Base-by-base conservation (phyloP, 2,113 vertebrate genomes). In the Nycticorax nycticorax region DNA sequence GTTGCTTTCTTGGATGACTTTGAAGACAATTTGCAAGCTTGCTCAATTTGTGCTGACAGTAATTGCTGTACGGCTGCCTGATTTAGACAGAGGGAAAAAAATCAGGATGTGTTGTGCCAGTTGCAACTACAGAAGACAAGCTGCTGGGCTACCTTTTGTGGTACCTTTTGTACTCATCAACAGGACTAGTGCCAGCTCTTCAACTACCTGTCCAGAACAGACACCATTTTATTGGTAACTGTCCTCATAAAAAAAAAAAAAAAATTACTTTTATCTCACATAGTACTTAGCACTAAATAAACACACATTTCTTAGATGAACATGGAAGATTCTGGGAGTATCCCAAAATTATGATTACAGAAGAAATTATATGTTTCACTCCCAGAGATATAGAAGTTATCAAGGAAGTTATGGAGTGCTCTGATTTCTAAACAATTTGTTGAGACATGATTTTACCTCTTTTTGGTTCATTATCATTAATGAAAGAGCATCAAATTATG, bases 11-110 rank as follows among this genome's bases (percentile, higher is more conserved):
- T 74, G 79, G 28, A 79, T 71, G 79, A 86, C 93, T 94, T 86
- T 85, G 96, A 96, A 97, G 86, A 90, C 55, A 94, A 96, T 93
- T 86, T 94, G 85, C 93, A 92, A 95, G 85, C 85, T 93, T 88
- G 84, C 82, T 94, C 85, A n/a, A 88, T 92, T 94, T 81, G 35
- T 82, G 64, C 85, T 89, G 91, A 85, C 63, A 88, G 83, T 86
- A 83, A 97, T 80, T 83, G 92, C 15, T 57, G 39, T 75, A 76
- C 80, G 92, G 66, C 35, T 81, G 48, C 88, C 68, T 93, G 82
- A 96, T 97, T 88, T 76, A 89, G 94, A 90, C 87, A 93, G 64
- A 79, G 33, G 50, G 12, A 17, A 45, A 43, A 20, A 17, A 69
- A 59, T 37, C 43, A 88, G 63, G 63, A 87, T 68, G 52, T 55